Conservation (phyloP, 2,888 invertebrate genomes). For the Oscheius myriophilus region DNA sequence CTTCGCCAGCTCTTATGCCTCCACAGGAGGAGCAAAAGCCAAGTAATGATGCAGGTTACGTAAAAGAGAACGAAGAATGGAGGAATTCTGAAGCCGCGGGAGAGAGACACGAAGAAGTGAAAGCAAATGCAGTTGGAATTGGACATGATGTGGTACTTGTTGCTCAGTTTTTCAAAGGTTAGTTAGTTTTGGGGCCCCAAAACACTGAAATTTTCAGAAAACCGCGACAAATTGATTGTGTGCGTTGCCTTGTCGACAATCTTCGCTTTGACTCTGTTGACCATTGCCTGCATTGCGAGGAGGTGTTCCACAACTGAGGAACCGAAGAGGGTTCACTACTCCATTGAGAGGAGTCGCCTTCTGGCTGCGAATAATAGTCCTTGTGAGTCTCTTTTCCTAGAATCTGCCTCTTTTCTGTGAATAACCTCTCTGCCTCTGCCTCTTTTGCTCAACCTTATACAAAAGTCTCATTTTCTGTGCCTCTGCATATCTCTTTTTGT, state of each 20-base stretch:
- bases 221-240: constrained; percentile 61
- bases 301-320: constrained; percentile 35
- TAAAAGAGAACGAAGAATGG: constrained; percentile 23
- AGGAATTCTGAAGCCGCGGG: background rate
- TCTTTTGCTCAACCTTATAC: too few relatives aligned
- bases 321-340: constrained; percentile 32
- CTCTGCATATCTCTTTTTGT: too few relatives aligned
- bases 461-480: too few relatives aligned
- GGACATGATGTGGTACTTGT: constrained; percentile 71
- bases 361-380: constrained; percentile 34
- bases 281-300: constrained; percentile 57
- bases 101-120: constrained; percentile 6
- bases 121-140: constrained; percentile 70
- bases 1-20: background rate
- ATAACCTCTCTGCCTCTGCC: background rate
- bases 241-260: constrained; percentile 58
- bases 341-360: constrained; percentile 52
- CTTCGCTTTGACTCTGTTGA: constrained; percentile 58
- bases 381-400: constrained; percentile 19
- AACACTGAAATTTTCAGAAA: constrained; percentile 20
- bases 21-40: constrained; percentile 15
- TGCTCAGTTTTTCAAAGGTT: constrained; percentile 70
- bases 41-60: constrained; percentile 18
- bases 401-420: background rate
- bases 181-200: background rate